Percentiles rank a stretch among this genome's conserved stretches.
Conservation (phyloP, 1,140 invertebrate species). For the Apis cerana region DNA sequence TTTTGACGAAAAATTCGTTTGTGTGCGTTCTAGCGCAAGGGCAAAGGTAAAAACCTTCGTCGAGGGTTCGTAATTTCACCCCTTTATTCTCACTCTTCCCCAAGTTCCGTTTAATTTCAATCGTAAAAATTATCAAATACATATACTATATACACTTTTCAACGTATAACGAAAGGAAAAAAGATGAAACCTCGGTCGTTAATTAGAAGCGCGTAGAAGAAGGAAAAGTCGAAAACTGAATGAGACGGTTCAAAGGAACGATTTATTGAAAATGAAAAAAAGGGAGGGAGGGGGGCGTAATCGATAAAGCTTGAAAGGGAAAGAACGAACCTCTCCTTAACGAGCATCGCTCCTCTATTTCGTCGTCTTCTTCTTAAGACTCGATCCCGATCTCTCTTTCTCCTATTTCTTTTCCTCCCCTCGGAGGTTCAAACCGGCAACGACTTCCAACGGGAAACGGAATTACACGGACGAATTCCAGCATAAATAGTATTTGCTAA, state of each 20-base stretch:
- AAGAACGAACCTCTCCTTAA: constrained; percentile 16
- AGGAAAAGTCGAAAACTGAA: not conserved
- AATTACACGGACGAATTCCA: constrained; percentile 60
- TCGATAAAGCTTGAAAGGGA: constrained; percentile 7
- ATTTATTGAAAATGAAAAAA: not conserved
- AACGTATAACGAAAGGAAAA: not conserved
- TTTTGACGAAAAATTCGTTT: constrained; percentile 2
- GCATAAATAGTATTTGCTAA: constrained; percentile 68
- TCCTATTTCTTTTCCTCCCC: not conserved
- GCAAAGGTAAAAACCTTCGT: not conserved
- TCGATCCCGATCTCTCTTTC: not conserved
- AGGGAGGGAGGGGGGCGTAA: not conserved
- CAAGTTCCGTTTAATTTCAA: no score
- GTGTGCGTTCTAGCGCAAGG: not conserved
- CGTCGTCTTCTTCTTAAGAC: not conserved
- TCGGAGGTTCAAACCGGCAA: no score
- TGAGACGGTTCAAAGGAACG: not conserved
- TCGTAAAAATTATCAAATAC: not conserved
- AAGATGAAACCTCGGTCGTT: not conserved
- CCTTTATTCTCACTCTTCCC: not conserved
- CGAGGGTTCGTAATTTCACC: not conserved
- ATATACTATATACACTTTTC: not conserved
- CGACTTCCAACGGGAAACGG: constrained; percentile 22
- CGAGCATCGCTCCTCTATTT: constrained; percentile 7
- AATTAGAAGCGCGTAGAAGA: not conserved